These are phyloP conservation scores for Goniozus legneri DNA, from an alignment of 1,140 invertebrate species.

Conservation along the genomic window DNA sequence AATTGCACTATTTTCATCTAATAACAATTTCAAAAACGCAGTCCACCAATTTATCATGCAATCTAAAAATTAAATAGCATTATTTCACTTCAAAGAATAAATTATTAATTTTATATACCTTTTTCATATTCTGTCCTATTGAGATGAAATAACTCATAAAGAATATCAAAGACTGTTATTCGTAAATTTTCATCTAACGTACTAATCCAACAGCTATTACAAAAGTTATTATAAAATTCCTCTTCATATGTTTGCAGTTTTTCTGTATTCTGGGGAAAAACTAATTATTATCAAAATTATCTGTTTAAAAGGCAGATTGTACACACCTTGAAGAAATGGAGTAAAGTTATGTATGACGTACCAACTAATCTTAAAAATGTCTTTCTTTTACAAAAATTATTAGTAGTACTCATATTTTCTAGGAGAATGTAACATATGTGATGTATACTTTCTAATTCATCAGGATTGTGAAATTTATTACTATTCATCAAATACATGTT, in stretches of 20 bases:
- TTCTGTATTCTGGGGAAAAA: slow-evolving; percentile 6
- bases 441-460: neutral
- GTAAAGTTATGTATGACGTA: slow-evolving; percentile 26
- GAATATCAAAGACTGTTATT: slow-evolving; percentile 28
- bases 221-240: slow-evolving; percentile 28
- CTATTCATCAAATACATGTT: slow-evolving; percentile 17
- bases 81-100: neutral
- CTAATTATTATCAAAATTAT: no score
- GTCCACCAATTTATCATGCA: slow-evolving; percentile 40
- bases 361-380: slow-evolving; percentile 36
- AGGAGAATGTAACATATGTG: slow-evolving; percentile 18
- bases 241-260: slow-evolving; percentile 8
- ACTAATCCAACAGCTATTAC: slow-evolving; percentile 32
- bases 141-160: slow-evolving; percentile 25
- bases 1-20: slow-evolving; percentile 35
- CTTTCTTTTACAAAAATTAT: slow-evolving; percentile 22
- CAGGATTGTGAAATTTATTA: neutral
- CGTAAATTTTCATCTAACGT: slow-evolving; percentile 21
- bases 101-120: slow-evolving; percentile 19
- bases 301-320: no score
- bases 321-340: slow-evolving; percentile 16
- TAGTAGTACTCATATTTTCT: slow-evolving; percentile 9
- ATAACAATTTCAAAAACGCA: slow-evolving; percentile 32
- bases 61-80: neutral
- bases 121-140: neutral